Percentiles rank a stretch among this genome's conserved stretches.
Conservation (phyloP, 2,113 vertebrate species). For the Lagopus muta region DNA sequence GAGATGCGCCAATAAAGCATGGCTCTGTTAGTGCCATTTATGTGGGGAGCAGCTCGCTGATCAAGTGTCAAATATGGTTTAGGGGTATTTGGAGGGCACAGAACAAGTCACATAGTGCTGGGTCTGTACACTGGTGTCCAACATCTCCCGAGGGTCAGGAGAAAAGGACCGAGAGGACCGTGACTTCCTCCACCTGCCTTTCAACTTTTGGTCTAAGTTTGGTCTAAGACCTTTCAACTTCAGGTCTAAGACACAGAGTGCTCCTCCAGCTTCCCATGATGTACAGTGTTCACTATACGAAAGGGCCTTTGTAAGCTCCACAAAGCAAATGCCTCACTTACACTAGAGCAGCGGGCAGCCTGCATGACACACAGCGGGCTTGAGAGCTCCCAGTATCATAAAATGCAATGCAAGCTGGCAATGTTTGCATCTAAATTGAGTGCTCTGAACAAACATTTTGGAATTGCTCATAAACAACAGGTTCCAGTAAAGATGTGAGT, state of each 20-base stretch:
- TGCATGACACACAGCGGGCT: not conserved
- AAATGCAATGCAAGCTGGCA: not conserved
- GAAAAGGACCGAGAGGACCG: not conserved
- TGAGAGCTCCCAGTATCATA: not conserved
- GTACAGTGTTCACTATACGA: not conserved
- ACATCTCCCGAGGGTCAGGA: not conserved
- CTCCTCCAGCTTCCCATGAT: not conserved
- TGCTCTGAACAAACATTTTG: slow-evolving; percentile 17
- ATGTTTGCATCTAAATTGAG: slow-evolving; percentile 6
- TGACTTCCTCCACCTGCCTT: not conserved
- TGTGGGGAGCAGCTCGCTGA: not conserved
- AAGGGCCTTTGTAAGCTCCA: not conserved
- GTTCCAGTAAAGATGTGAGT: slow-evolving; percentile 66
- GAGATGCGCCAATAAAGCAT: not conserved
- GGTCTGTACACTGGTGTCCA: not conserved
- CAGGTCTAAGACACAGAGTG: not conserved
- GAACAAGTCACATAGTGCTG: not conserved
- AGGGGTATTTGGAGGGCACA: not conserved
- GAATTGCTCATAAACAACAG: slow-evolving; percentile 13
- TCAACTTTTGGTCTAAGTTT: not conserved
- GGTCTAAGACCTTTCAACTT: not conserved
- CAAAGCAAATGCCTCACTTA: slow-evolving; percentile 19
- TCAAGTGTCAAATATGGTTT: not conserved
- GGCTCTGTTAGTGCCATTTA: not conserved
- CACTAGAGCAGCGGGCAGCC: not conserved